Conservation (phyloP, 2,113 vertebrate species). For the Sclerurus mexicanus region DNA sequence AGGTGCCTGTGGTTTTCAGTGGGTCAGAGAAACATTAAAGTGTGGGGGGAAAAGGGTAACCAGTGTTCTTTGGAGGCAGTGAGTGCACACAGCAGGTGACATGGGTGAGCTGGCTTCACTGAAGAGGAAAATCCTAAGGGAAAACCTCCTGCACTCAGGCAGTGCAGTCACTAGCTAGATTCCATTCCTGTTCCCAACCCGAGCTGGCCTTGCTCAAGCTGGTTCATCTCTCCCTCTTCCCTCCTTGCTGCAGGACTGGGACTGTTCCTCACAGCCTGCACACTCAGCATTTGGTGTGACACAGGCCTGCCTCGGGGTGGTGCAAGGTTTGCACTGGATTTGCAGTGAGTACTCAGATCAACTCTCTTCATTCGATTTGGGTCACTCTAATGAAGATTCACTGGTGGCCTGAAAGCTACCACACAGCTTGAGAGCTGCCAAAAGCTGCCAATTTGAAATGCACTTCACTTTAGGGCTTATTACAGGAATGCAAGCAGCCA, state of each 20-base stretch:
- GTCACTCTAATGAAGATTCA: not conserved
- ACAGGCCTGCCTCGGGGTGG: not conserved
- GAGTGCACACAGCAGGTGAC: not conserved
- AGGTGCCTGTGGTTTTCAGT: not conserved
- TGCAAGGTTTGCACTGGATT: not conserved
- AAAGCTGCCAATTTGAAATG: not conserved
- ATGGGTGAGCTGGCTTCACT: not conserved
- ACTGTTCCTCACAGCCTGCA: not conserved
- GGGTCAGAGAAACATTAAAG: not conserved
- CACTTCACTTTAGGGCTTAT: not conserved
- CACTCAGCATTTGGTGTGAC: not conserved
- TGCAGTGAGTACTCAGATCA: not conserved
- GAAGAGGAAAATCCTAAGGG: not conserved
- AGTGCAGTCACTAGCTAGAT: not conserved
- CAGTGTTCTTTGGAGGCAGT: not conserved
- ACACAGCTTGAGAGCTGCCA: not conserved
- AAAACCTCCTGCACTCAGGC: not conserved
- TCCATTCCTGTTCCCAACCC: not conserved
- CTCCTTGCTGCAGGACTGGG: not conserved
- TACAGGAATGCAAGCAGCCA: not conserved
- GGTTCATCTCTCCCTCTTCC: not conserved
- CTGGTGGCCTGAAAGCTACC: not conserved
- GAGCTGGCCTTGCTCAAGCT: not conserved
- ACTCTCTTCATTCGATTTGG: not conserved
- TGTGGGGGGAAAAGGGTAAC: not conserved